Percentiles rank a stretch among this genome's conserved stretches.
Evolutionary conservation across 2,888 invertebrate genomes (phyloP).

Genomic region (Andrena flavipes): DNA sequence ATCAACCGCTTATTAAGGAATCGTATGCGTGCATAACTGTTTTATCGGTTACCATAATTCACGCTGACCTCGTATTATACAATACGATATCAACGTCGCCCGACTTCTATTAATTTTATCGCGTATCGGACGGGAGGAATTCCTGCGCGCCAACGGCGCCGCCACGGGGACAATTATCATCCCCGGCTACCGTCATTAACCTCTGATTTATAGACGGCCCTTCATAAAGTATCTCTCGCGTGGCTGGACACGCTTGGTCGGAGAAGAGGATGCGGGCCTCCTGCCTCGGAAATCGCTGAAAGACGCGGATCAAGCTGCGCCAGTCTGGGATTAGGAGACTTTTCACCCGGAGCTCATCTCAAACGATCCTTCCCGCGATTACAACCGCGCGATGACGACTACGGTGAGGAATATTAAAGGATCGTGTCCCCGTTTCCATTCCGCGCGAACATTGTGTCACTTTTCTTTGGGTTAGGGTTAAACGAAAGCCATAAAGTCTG

Average conservation of each 20-base stretch:
- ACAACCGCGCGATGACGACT: constrained; percentile 16
- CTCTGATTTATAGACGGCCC: constrained; percentile 40
- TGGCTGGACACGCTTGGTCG: background rate
- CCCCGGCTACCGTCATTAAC: constrained; percentile 28
- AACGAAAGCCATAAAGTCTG: constrained; percentile 64
- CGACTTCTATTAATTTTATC: constrained; percentile 42
- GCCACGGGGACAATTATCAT: constrained; percentile 37
- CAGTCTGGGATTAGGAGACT: constrained; percentile 11
- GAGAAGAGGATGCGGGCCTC: constrained; percentile 38
- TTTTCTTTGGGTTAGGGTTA: constrained; percentile 59
- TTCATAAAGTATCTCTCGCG: constrained; percentile 13
- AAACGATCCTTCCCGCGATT: constrained; percentile 53
- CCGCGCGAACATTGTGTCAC: constrained; percentile 29
- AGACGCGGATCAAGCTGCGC: constrained; percentile 3
- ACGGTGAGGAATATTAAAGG: constrained; percentile 30
- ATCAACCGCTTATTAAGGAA: constrained; percentile 56
- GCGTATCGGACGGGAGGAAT: constrained; percentile 27
- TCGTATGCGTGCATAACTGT: constrained; percentile 46
- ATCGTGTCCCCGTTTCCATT: background rate
- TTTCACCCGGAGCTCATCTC: background rate
- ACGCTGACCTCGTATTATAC: constrained; percentile 35
- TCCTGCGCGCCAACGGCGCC: background rate
- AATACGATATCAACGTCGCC: constrained; percentile 37
- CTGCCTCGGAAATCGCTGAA: constrained; percentile 22
- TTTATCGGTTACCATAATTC: constrained; percentile 52